phyloP scores from a whole-genome alignment of 2,888 invertebrate genomes.

The Nasonia oneida region DNA sequence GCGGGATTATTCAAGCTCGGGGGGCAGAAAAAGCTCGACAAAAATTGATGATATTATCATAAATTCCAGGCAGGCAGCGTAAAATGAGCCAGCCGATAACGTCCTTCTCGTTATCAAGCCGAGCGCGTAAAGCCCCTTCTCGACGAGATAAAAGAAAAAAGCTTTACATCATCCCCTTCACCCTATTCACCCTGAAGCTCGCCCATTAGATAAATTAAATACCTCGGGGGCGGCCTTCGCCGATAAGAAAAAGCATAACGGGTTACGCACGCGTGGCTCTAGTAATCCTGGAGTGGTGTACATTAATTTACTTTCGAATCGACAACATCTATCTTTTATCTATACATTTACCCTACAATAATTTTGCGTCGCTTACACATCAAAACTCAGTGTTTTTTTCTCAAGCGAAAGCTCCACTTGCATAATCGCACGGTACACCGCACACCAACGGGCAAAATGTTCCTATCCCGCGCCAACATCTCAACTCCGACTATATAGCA shows the following conservation, averaged over 20 bases:
- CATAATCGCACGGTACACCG: too few species aligned
- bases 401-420: too few species aligned
- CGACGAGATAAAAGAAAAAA: neutral
- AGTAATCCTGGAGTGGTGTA: neutral
- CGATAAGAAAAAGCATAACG: constrained; percentile 32
- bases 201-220: neutral
- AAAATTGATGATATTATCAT: neutral
- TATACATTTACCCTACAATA: too few species aligned
- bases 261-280: neutral
- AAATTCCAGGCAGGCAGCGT: neutral
- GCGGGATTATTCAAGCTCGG: neutral
- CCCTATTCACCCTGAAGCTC: neutral
- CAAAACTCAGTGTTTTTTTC: too few species aligned
- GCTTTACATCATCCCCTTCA: neutral
- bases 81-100: neutral
- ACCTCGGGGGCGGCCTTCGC: neutral
- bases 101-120: neutral
- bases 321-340: too few species aligned
- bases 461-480: neutral
- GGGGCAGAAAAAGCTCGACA: neutral
- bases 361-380: too few species aligned
- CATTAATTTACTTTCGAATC: too few species aligned
- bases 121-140: neutral
- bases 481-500: neutral
- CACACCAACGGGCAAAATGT: neutral